Conservation (phyloP, 2,888 invertebrate species). For the Eupithecia tripunctaria region DNA sequence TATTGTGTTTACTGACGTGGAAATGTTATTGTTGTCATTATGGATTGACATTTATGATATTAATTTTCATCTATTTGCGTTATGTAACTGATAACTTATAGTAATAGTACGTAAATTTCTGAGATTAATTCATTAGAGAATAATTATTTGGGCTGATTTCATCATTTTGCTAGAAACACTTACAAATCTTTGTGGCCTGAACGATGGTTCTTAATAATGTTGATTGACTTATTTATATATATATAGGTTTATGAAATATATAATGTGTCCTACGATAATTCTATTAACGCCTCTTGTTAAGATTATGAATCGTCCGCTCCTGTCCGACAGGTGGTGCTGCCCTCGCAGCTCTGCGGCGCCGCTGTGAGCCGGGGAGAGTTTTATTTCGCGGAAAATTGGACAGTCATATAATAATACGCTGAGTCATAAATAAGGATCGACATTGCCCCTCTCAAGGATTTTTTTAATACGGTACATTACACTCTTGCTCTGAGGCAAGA, state of each 20-base stretch:
- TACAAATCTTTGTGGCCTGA: not conserved
- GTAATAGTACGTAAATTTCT: too few relatives aligned
- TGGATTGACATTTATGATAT: not conserved
- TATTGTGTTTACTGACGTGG: not conserved
- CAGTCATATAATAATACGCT: slow-evolving; percentile 49
- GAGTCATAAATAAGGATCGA: slow-evolving; percentile 82
- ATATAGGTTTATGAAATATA: not conserved
- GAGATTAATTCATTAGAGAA: too few relatives aligned
- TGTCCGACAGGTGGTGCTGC: slow-evolving; percentile 14
- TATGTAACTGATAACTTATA: too few relatives aligned
- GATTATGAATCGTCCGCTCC: not conserved
- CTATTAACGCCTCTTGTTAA: not conserved
- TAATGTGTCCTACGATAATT: too few relatives aligned
- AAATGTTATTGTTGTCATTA: not conserved
- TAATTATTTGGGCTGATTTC: not conserved
- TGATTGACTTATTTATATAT: too few relatives aligned
- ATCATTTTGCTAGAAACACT: not conserved
- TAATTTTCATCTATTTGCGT: not conserved
- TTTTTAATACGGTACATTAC: slow-evolving; percentile 80
- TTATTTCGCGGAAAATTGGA: slow-evolving; percentile 13
- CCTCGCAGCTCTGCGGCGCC: not conserved
- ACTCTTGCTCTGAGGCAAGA: slow-evolving; percentile 58
- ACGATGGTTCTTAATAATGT: not conserved
- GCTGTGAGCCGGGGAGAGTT: slow-evolving; percentile 32
- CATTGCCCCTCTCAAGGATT: slow-evolving; percentile 77